Evolutionary conservation across 2,113 vertebrate genomes (phyloP).

Genomic region (Anolis carolinensis): DNA sequence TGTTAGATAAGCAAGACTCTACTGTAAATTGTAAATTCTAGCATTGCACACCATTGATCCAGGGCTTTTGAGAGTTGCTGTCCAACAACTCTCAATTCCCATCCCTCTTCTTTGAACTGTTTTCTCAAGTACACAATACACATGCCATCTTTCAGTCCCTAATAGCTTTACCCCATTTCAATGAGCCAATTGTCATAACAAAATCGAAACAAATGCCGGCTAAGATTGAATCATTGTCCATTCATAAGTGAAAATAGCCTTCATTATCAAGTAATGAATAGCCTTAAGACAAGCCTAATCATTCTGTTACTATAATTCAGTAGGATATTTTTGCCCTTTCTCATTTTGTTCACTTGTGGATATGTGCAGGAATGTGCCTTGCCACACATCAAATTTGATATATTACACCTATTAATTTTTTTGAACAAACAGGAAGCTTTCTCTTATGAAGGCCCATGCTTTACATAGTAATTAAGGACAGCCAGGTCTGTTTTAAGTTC

Average conservation of each 20-base stretch:
- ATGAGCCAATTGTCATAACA: background rate
- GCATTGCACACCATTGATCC: no score
- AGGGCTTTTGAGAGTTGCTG: no score
- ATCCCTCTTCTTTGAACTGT: background rate
- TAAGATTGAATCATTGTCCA: background rate
- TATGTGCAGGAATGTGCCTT: background rate
- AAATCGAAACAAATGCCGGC: background rate
- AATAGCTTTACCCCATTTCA: background rate
- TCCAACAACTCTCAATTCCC: no score
- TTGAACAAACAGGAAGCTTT: background rate
- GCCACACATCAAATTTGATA: background rate
- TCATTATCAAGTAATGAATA: background rate
- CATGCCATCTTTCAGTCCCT: background rate
- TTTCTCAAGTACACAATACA: background rate
- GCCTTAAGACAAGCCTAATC: background rate
- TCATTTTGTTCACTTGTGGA: background rate
- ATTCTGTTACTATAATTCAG: background rate
- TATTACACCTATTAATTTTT: background rate
- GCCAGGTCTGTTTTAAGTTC: background rate
- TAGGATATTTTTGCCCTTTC: no score
- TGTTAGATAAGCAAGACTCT: no score
- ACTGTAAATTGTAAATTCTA: no score
- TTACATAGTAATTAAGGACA: background rate
- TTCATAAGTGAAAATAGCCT: background rate
- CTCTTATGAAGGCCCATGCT: background rate